phyloP scores from a whole-genome alignment of 2,888 invertebrate genomes.

The Cerastoderma edule region DNA sequence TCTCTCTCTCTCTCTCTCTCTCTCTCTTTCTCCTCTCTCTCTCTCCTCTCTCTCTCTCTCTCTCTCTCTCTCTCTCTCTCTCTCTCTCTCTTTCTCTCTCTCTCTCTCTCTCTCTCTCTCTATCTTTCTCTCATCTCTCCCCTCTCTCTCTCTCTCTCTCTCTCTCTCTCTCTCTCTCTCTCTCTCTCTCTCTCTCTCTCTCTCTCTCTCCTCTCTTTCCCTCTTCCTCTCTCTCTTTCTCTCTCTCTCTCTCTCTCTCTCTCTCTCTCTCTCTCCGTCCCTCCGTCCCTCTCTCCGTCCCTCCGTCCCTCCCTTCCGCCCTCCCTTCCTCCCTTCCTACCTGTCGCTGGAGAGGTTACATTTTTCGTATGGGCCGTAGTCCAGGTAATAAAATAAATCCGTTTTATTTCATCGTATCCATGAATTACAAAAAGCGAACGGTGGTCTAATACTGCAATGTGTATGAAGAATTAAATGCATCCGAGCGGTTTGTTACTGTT shows the following conservation, averaged over 20 bases:
- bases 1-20: constrained; percentile 33
- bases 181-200: background rate
- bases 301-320: no score
- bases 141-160: constrained; percentile 20
- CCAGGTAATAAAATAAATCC: no score
- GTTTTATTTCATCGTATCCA: no score
- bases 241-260: background rate
- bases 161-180: constrained; percentile 6
- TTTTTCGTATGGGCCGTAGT: no score
- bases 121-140: background rate
- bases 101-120: constrained; percentile 23
- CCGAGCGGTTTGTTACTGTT: no score
- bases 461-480: no score
- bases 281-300: no score
- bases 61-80: constrained; percentile 34
- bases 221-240: background rate
- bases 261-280: background rate
- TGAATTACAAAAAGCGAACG: no score
- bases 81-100: constrained; percentile 23
- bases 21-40: constrained; percentile 15
- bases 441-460: no score
- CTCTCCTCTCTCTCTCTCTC: background rate
- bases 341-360: no score
- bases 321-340: no score
- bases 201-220: background rate